Percentiles rank a stretch among this genome's conserved stretches.
Evolutionary conservation across 2,888 invertebrate genomes (phyloP).

Genomic region (Mechanitis messenoides): DNA sequence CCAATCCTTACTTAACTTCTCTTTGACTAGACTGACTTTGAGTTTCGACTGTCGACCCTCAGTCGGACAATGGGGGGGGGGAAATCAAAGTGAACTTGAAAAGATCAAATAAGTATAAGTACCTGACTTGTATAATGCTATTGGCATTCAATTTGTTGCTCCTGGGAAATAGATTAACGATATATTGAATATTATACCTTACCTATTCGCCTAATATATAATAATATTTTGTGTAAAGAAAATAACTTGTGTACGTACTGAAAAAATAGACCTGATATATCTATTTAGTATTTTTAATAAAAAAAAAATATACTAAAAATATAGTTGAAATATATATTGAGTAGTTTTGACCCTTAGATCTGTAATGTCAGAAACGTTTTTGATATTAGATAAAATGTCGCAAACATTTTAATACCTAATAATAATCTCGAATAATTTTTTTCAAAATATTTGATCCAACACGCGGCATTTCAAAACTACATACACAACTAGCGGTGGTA

Average conservation of each 20-base stretch:
- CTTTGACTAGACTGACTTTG: constrained; percentile 55
- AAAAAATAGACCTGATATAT: too few relatives aligned
- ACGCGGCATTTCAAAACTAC: neutral
- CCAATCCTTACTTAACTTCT: constrained; percentile 27
- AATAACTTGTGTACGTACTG: too few relatives aligned
- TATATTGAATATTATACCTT: constrained; percentile 9
- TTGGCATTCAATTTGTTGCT: constrained; percentile 23
- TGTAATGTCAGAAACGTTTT: too few relatives aligned
- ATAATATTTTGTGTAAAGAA: too few relatives aligned
- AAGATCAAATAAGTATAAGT: constrained; percentile 66
- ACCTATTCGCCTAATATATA: too few relatives aligned
- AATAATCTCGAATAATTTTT: neutral
- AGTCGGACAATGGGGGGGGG: constrained; percentile 56
- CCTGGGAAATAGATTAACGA: constrained; percentile 7
- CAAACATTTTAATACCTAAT: too few relatives aligned
- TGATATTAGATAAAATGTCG: too few relatives aligned
- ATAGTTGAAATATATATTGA: too few relatives aligned
- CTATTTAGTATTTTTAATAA: too few relatives aligned
- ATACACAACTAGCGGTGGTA: constrained; percentile 35
- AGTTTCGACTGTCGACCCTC: constrained; percentile 49
- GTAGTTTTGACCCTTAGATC: too few relatives aligned
- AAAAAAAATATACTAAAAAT: too few relatives aligned
- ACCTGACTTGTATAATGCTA: constrained; percentile 51
- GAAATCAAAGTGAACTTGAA: constrained; percentile 70
- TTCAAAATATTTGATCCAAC: neutral